Base-by-base conservation (phyloP, 2,113 vertebrate species). In the Vombatus ursinus region DNA sequence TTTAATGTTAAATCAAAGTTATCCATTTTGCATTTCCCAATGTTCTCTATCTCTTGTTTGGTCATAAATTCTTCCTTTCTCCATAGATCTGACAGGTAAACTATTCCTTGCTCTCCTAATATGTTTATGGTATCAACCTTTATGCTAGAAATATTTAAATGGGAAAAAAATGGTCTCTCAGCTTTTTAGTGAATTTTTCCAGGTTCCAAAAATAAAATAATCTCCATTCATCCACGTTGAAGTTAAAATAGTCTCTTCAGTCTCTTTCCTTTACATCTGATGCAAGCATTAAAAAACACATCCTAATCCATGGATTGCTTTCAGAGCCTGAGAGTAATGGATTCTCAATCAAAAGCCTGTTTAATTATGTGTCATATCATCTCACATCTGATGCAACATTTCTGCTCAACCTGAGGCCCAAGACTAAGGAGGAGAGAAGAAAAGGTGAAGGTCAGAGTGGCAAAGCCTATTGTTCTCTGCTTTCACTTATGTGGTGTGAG, bases 211-310 rank as follows among this genome's bases (percentile, higher is more conserved):
- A 94, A 51, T 53, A 90, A 93, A 90, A 28, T 26, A n/a, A 47
- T 3, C 23, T 0, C 0, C 0, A 11, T 0, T 91, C 57, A 12
- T 84, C n/a, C 54, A 11, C 49, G 77, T 22, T 0, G 8, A 49
- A 92, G 77, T 31, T 0, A 28, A 31, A 90, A 90, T 90, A 90
- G 25, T 25, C 14, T 49, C 2, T 90, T 49, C 9, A 28, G 25
- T 28, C 9, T 90, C 48, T 90, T 90, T 90, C 90, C 24, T 90
- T 50, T 50, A 90, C 24, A 31, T 90, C 47, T 48, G 25, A 49
- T 25, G 28, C 10, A 49, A 50, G 48, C 2, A 2, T 19, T 44
- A 44, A 77, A 77, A 44, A n/a, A 44, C 68, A 68, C 31, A 84
- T 7, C 19, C 19, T 44, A 44, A 19, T 23, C 68, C 6, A 44